Evolutionary conservation across 2,797 vertebrate species (phyloP).

Genomic region (Trachurus trachurus): DNA sequence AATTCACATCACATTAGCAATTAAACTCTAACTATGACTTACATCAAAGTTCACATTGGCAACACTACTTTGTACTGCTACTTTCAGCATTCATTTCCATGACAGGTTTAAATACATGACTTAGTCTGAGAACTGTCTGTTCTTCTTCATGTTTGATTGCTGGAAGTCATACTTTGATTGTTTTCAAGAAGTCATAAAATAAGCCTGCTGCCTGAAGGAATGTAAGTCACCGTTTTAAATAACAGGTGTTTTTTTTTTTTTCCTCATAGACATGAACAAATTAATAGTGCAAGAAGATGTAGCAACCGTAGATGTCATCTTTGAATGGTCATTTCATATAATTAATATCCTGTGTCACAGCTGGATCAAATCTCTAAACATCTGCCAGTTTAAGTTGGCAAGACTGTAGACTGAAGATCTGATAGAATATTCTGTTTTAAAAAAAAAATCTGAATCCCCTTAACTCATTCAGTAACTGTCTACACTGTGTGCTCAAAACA

Average conservation of each 20-base stretch:
- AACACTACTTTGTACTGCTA: neutral
- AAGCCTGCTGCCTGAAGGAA: neutral
- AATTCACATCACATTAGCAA: neutral
- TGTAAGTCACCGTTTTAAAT: neutral
- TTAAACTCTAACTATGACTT: neutral
- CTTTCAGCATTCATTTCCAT: neutral
- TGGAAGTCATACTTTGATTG: neutral
- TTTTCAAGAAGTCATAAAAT: neutral
- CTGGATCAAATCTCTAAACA: neutral
- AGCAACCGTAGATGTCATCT: neutral
- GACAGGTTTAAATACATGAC: neutral
- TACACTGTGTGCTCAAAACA: no score
- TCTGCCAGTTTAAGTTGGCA: neutral
- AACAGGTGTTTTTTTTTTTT: neutral
- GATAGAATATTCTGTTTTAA: neutral
- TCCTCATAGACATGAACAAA: neutral
- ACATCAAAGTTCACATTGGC: no score
- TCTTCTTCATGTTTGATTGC: neutral
- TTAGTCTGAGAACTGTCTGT: neutral
- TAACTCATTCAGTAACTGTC: neutral
- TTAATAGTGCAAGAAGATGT: neutral
- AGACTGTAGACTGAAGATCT: neutral
- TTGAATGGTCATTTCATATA: neutral
- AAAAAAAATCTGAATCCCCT: no score
- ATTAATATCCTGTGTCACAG: neutral